These are phyloP conservation scores for Aradus depressus DNA, from an alignment of 2,888 invertebrate genomes.

Conservation along the genomic window DNA sequence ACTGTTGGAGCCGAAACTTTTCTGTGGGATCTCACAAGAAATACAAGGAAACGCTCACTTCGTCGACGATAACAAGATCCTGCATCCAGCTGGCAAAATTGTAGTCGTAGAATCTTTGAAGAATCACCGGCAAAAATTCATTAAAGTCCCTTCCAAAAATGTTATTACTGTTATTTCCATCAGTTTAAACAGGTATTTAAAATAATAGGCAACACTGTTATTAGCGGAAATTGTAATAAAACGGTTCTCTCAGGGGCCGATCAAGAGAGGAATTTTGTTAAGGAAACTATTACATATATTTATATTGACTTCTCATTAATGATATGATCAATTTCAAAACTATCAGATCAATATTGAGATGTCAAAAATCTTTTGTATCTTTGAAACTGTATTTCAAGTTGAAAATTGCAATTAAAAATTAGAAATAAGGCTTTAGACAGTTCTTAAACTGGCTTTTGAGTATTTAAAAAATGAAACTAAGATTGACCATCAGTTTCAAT, in stretches of 20 bases:
- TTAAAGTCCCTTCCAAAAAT: constrained; percentile 53
- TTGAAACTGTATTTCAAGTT: too few relatives aligned
- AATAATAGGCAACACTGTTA: not conserved
- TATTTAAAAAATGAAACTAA: too few relatives aligned
- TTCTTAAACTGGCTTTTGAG: too few relatives aligned
- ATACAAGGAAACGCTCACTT: constrained; percentile 56
- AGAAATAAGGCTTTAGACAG: too few relatives aligned
- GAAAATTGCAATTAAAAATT: too few relatives aligned
- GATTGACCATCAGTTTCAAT: too few relatives aligned
- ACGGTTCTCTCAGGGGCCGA: not conserved
- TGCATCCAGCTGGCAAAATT: constrained; percentile 70
- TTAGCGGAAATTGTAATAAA: not conserved
- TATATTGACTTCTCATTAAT: too few relatives aligned
- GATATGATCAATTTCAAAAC: too few relatives aligned
- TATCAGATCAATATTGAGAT: too few relatives aligned
- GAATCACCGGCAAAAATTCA: constrained; percentile 59
- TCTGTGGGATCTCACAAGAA: constrained; percentile 22
- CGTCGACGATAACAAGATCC: constrained; percentile 58
- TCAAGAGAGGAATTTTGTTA: not conserved
- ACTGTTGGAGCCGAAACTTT: constrained; percentile 12
- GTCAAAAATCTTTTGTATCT: too few relatives aligned
- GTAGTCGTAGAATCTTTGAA: constrained; percentile 62
- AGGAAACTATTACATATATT: too few relatives aligned
- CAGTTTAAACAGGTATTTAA: constrained; percentile 52
- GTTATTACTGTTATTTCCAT: constrained; percentile 49